These are phyloP conservation scores for Pocillopora grandis DNA, from an alignment of 92 coral and sea anemone species.

Conservation along the genomic window DNA sequence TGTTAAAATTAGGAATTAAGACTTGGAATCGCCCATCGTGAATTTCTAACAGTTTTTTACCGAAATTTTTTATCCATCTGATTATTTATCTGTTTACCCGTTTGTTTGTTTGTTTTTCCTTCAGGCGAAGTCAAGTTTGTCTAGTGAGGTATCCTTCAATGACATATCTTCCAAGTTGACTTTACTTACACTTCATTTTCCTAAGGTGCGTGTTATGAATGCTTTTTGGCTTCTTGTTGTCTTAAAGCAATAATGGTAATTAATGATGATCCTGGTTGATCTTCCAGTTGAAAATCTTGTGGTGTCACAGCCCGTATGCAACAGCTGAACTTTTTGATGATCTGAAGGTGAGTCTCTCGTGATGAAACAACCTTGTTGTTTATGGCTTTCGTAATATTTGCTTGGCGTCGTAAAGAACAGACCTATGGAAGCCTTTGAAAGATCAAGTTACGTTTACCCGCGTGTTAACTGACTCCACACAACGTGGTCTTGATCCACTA, in stretches of 20 bases:
- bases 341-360: slow-evolving; percentile 63
- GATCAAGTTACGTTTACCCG: too few relatives aligned
- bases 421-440: too few relatives aligned
- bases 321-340: slow-evolving; percentile 97
- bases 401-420: neutral
- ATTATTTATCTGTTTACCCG: neutral
- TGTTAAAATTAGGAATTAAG: too few relatives aligned
- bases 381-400: neutral
- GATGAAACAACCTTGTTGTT: neutral
- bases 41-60: too few relatives aligned
- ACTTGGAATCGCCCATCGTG: too few relatives aligned
- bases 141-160: slow-evolving; percentile 87
- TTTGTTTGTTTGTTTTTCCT: too few relatives aligned
- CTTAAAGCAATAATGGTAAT: neutral
- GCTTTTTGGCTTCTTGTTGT: neutral
- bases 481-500: too few relatives aligned
- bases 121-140: slow-evolving; percentile 86
- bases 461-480: too few relatives aligned
- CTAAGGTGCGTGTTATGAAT: slow-evolving; percentile 60
- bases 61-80: too few relatives aligned
- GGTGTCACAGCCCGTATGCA: slow-evolving; percentile 99
- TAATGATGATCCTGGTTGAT: neutral
- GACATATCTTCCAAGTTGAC: slow-evolving; percentile 88
- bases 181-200: slow-evolving; percentile 90
- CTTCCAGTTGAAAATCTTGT: slow-evolving; percentile 79